These are phyloP conservation scores for Arctopsyche grandis DNA, from an alignment of 1,140 invertebrate species.

Conservation along the genomic window DNA sequence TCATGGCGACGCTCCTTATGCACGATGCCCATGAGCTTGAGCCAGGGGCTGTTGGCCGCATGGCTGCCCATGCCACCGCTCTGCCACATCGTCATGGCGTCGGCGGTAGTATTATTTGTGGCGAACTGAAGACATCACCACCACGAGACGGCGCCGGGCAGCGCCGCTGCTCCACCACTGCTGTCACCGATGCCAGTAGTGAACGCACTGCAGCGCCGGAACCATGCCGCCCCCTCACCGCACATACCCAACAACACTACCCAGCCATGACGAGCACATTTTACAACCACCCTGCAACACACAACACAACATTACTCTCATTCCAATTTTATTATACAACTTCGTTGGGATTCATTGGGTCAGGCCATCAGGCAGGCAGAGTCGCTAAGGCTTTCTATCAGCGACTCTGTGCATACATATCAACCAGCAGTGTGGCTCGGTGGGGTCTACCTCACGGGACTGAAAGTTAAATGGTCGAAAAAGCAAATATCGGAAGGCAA, in stretches of 20 bases:
- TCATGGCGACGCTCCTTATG: constrained; percentile 77
- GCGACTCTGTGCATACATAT: no score
- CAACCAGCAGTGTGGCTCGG: no score
- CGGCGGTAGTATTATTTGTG: constrained; percentile 43
- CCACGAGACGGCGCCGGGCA: neutral
- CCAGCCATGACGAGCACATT: no score
- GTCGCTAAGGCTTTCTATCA: no score
- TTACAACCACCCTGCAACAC: no score
- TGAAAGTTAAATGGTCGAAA: no score
- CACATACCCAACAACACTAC: neutral
- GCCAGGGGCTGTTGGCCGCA: constrained; percentile 80
- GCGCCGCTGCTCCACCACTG: constrained; percentile 11
- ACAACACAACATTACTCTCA: no score
- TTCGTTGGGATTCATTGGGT: no score
- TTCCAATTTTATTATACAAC: no score
- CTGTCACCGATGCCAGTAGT: neutral
- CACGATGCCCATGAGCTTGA: constrained; percentile 84
- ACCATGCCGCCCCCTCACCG: neutral
- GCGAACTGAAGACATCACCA: constrained; percentile 29
- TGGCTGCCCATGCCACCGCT: constrained; percentile 80
- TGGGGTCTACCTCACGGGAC: no score
- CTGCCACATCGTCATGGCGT: constrained; percentile 78
- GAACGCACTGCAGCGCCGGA: neutral
- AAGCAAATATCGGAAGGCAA: no score
- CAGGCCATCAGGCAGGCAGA: no score